A percentile compares a stretch with the other conserved stretches of the same genome.
Conservation (phyloP, 2,113 vertebrate species). For the Brachyhypopomus gauderio region DNA sequence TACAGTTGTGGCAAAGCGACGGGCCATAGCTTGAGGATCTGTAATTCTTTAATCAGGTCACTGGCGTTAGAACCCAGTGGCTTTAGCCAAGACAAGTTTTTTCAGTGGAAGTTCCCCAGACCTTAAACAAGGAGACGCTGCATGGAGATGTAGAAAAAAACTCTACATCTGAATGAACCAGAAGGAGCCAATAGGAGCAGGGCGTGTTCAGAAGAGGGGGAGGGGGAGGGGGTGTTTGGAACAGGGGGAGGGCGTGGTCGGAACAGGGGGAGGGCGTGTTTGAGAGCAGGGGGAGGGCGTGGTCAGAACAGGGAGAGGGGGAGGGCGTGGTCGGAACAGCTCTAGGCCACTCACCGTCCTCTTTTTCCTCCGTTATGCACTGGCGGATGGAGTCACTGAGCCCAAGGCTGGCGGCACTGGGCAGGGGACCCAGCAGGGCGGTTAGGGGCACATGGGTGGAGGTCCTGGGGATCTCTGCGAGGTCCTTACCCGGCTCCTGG, state of each 20-base stretch:
- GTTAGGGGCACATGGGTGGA: constrained; percentile 70
- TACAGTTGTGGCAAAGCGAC: not conserved
- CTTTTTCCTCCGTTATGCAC: constrained; percentile 73
- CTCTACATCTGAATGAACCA: not conserved
- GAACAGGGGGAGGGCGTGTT: not conserved
- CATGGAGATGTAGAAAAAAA: not conserved
- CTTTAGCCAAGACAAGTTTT: not conserved
- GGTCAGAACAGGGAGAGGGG: too few species aligned
- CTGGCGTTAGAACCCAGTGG: not conserved
- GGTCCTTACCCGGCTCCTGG: constrained; percentile 5
- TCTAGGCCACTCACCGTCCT: constrained; percentile 74
- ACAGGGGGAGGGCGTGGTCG: not conserved
- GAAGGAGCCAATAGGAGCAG: not conserved
- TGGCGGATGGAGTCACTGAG: constrained; percentile 84
- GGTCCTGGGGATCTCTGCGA: constrained; percentile 18
- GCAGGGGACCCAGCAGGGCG: constrained; percentile 83
- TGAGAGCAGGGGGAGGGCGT: not conserved
- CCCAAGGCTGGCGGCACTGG: constrained; percentile 80
- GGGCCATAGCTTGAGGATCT: not conserved
- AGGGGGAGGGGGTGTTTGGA: not conserved
- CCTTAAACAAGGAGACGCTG: too few species aligned
- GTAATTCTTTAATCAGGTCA: constrained; percentile 22
- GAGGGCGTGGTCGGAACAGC: not conserved
- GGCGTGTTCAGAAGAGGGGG: not conserved
- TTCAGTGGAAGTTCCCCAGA: too few species aligned